Conservation (phyloP, 2,113 vertebrate genomes). For the Erythrocercus mccallii region DNA sequence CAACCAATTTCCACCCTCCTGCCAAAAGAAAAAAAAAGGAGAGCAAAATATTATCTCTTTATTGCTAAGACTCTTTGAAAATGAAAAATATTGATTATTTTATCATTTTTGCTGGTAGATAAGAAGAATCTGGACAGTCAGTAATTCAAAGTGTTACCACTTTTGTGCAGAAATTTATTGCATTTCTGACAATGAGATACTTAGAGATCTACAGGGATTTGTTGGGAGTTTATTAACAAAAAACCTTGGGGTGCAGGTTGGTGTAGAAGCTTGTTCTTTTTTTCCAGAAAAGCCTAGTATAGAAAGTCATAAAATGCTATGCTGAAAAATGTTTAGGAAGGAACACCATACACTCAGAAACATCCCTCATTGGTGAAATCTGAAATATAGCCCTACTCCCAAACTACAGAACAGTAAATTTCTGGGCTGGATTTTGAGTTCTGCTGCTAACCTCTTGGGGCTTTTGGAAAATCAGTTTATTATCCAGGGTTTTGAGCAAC, state of each 20-base stretch:
- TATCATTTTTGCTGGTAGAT: slow-evolving; percentile 55
- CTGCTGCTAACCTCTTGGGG: accelerated
- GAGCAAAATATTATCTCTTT: slow-evolving; percentile 3
- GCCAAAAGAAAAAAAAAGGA: not conserved
- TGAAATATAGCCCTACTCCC: not conserved
- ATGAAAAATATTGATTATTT: slow-evolving; percentile 65
- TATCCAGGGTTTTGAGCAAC: not conserved
- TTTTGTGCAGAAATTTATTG: slow-evolving; percentile 42
- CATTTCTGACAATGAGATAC: slow-evolving; percentile 25
- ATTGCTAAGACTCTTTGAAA: slow-evolving; percentile 46
- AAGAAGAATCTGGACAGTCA: slow-evolving; percentile 33
- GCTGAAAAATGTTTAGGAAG: not conserved
- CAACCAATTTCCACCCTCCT: not conserved
- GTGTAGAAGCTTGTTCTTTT: not conserved
- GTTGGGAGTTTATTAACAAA: slow-evolving; percentile 13
- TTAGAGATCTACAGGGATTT: slow-evolving; percentile 27
- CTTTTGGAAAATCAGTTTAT: not conserved
- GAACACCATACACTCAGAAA: not conserved
- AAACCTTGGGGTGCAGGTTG: not conserved
- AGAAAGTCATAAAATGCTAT: not conserved
- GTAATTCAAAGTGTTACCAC: slow-evolving; percentile 45
- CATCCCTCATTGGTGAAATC: not conserved
- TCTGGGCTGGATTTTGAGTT: not conserved
- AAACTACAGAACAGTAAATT: not conserved
- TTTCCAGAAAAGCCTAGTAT: not conserved